phyloP scores from a whole-genome alignment of 2,888 invertebrate species.

The Spatulosminthurus flaviceps region DNA sequence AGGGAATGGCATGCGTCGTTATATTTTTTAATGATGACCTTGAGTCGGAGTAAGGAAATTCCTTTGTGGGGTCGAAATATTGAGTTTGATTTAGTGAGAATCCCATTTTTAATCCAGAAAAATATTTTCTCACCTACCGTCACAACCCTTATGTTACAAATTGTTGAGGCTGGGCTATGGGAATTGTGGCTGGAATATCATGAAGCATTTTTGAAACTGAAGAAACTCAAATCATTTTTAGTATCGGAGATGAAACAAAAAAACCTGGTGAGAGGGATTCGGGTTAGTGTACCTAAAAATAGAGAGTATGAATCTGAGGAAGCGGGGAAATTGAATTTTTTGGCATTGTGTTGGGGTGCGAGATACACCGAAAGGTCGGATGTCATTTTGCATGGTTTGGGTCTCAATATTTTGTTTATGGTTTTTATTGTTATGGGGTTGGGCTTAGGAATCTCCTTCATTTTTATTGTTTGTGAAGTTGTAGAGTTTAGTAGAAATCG shows the following conservation, averaged over 20 bases:
- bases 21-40: neutral
- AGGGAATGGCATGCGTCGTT: neutral
- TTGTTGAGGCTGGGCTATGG: neutral
- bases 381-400: neutral
- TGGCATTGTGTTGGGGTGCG: neutral
- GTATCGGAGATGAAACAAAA: neutral
- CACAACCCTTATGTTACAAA: neutral
- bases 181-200: neutral
- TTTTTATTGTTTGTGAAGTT: no score
- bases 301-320: neutral
- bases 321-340: neutral
- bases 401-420: neutral
- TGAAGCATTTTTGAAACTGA: neutral
- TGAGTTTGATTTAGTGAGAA: neutral
- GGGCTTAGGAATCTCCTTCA: neutral
- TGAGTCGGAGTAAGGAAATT: neutral
- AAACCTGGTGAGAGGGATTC: neutral
- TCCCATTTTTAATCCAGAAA: neutral
- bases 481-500: no score
- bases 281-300: neutral
- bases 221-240: neutral
- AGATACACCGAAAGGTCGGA: neutral
- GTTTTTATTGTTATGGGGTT: neutral
- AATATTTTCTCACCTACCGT: neutral
- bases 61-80: neutral